Conservation (phyloP, 2,113 vertebrate genomes). For the Neopipo cinnamomea region DNA sequence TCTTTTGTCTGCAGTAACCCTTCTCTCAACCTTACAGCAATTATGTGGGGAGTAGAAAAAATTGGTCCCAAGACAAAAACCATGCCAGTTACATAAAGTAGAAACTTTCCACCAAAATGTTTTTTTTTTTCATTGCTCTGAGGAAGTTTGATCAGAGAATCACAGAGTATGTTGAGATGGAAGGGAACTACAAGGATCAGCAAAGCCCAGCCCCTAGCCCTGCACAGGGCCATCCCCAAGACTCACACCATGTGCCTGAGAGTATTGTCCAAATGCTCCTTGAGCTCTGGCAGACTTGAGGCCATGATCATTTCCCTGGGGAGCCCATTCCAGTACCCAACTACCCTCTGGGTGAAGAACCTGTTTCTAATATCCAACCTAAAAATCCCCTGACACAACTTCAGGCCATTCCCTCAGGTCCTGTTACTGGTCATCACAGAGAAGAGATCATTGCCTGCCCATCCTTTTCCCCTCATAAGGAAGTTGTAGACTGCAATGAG, state of each 20-base stretch:
- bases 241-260: background rate
- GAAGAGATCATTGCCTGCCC: background rate
- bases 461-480: background rate
- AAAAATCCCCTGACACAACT: background rate
- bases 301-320: background rate
- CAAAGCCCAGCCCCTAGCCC: background rate
- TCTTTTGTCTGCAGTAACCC: too few species aligned
- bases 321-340: background rate
- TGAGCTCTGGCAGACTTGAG: background rate
- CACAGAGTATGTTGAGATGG: background rate
- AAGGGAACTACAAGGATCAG: background rate
- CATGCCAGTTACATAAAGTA: fast-evolving
- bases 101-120: background rate
- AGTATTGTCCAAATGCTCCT: background rate
- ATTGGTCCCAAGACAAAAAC: too few species aligned
- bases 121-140: background rate
- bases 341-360: background rate
- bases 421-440: background rate
- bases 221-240: background rate
- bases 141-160: background rate
- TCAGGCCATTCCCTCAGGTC: background rate
- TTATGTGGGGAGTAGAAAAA: too few species aligned
- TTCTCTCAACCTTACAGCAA: too few species aligned
- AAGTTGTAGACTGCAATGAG: background rate
- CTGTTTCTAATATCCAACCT: background rate